Percentiles rank a stretch among this genome's conserved stretches.
phyloP scores from a whole-genome alignment of 2,888 invertebrate species.

The Catonia carolina region DNA sequence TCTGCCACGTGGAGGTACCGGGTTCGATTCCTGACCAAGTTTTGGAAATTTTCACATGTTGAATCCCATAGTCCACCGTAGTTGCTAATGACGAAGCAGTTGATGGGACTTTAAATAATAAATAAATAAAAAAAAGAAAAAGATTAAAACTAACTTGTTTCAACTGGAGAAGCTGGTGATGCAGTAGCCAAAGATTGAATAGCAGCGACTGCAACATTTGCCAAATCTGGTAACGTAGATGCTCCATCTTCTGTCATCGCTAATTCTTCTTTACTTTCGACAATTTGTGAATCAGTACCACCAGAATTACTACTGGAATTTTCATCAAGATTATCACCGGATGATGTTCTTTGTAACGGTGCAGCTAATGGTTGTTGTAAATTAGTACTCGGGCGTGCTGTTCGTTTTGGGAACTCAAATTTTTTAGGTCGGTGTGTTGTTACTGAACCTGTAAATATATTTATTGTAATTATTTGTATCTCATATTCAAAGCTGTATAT shows the following conservation, averaged over 20 bases:
- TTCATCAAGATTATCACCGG: slow-evolving; percentile 15
- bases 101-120: no score
- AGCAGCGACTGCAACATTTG: slow-evolving; percentile 38
- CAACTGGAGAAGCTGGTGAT: slow-evolving; percentile 27
- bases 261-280: slow-evolving; percentile 16
- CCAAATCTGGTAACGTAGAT: slow-evolving; percentile 34
- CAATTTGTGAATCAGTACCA: slow-evolving; percentile 15
- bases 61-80: no score
- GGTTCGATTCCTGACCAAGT: no score
- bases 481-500: no score
- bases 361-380: slow-evolving; percentile 9
- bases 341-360: slow-evolving; percentile 5
- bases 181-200: slow-evolving; percentile 38
- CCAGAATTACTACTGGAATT: slow-evolving; percentile 15
- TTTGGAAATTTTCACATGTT: no score
- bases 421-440: slow-evolving; percentile 27
- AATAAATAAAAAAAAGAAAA: neutral
- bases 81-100: no score
- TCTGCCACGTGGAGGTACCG: no score
- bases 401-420: slow-evolving; percentile 25
- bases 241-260: neutral
- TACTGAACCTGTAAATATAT: neutral
- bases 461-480: no score
- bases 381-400: slow-evolving; percentile 5
- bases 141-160: slow-evolving; percentile 23